Evolutionary conservation across 2,113 vertebrate species (phyloP), one percentile per base, ranked within the genome.

Genomic region (Neolamprologus longior): DNA sequence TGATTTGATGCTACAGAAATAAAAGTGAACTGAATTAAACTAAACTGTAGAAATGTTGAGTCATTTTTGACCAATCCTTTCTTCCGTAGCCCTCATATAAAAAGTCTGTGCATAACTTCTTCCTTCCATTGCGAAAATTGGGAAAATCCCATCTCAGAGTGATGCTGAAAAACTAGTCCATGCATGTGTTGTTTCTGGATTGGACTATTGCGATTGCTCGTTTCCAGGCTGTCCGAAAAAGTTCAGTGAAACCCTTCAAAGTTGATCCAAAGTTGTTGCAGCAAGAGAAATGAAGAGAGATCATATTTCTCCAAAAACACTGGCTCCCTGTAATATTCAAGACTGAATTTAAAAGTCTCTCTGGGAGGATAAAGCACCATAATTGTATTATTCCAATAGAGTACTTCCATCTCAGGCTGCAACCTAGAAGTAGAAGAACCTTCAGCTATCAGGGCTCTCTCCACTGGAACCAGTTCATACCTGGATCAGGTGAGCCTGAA

Each of bases 221-320:
- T 28, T 76, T 7, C 4, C 14, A 47, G 24, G 24, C 24, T 47
- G 9, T 12, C 9, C 0, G 0, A 31, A 47, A 28, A 26, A 3
- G 24, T 45, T 76, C 24, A 17, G 6, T 5, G 71, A 76, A 76
- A 76, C 42, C 13, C 24, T 47, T 45, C 14, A 73, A 71, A 71
- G 71, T 7, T 76, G 14, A 28, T 47, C 71, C 24, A 19, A 47
- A 76, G 26, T 33, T 73, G 42, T 28, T 26, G 13, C 71, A 76
- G 21, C 9, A 5, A 47, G 40, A 76, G 4, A 5, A 76, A 15
- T 28, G 1, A 26, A 28, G 14, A 66, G 31, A 45, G 40, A 47
- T 26, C 68, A 10, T 3, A 47, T 47, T 76, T 47, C 40, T 47
- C 37, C 37, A 24, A 73, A 15, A 47, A 26, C 37, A 47, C 1